A percentile compares a stretch with the other conserved stretches of the same genome.
Evolutionary conservation across 2,113 vertebrate species (phyloP).

Genomic region (Haplochromis burtoni): DNA sequence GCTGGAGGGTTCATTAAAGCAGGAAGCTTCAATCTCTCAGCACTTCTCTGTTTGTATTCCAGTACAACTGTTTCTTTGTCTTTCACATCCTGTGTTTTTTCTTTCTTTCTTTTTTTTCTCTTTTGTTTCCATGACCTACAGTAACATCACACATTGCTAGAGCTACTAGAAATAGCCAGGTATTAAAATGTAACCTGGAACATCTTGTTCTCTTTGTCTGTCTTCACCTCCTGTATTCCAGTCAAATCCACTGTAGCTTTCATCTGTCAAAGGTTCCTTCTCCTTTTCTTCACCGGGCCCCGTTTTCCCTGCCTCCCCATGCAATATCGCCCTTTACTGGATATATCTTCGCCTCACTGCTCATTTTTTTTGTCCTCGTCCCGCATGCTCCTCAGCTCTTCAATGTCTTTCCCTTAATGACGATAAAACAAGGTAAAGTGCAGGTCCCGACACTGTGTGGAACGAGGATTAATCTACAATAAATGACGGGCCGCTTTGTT

Average conservation of each 20-base stretch:
- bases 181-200: slow-evolving; percentile 9
- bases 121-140: neutral
- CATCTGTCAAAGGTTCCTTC: neutral
- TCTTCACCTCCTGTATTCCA: neutral
- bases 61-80: neutral
- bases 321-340: slow-evolving; percentile 12
- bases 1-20: slow-evolving; percentile 38
- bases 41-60: neutral
- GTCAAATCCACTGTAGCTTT: neutral
- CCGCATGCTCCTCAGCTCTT: neutral
- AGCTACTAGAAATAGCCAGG: neutral
- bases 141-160: neutral
- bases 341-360: neutral
- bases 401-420: slow-evolving; percentile 26
- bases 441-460: slow-evolving; percentile 12
- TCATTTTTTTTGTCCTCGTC: neutral
- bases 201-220: neutral
- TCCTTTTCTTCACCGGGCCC: neutral
- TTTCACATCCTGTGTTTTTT: neutral
- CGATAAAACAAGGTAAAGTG: slow-evolving; percentile 33
- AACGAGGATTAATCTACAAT: slow-evolving; percentile 38
- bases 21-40: neutral
- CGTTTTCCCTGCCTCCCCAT: neutral
- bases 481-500: slow-evolving; percentile 46
- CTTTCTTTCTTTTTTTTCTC: neutral